Evolutionary conservation across 2,888 invertebrate species (phyloP).

Genomic region (Helobdella robusta): DNA sequence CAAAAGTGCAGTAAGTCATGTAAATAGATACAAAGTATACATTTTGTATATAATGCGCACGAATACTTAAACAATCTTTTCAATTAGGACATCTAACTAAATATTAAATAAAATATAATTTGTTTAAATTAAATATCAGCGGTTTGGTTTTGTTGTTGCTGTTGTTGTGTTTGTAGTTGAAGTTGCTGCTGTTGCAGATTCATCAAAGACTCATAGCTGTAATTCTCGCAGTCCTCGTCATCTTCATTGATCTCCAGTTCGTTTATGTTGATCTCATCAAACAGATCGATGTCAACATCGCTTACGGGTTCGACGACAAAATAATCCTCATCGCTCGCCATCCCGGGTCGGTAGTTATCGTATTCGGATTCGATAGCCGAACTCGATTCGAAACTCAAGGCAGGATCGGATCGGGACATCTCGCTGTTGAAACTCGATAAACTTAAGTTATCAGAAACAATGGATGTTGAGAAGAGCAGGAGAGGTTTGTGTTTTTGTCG

Average conservation of each 20-base stretch:
- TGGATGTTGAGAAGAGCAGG: constrained; percentile 15
- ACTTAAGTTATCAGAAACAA: constrained; percentile 42
- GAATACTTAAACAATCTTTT: no score
- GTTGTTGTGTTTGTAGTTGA: no score
- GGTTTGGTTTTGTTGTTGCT: no score
- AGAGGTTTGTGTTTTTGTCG: neutral
- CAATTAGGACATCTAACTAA: no score
- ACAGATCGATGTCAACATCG: constrained; percentile 48
- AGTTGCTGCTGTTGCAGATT: no score
- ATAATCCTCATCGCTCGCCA: constrained; percentile 50
- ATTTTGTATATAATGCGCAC: no score
- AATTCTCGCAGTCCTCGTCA: constrained; percentile 11
- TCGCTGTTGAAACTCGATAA: constrained; percentile 46
- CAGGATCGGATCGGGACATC: constrained; percentile 46
- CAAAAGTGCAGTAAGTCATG: no score
- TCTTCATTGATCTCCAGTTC: constrained; percentile 40
- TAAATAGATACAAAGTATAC: no score
- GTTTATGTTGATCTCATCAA: constrained; percentile 46
- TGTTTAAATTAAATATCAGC: no score
- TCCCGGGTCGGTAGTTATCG: constrained; percentile 57
- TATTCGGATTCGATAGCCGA: constrained; percentile 62
- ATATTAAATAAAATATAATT: no score
- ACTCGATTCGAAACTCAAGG: constrained; percentile 43
- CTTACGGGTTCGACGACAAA: constrained; percentile 46
- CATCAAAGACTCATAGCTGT: constrained; percentile 16